Percentiles rank a stretch among this genome's conserved stretches.
Conservation (phyloP, 2,888 invertebrate species). For the Balanococcus diminutus region DNA sequence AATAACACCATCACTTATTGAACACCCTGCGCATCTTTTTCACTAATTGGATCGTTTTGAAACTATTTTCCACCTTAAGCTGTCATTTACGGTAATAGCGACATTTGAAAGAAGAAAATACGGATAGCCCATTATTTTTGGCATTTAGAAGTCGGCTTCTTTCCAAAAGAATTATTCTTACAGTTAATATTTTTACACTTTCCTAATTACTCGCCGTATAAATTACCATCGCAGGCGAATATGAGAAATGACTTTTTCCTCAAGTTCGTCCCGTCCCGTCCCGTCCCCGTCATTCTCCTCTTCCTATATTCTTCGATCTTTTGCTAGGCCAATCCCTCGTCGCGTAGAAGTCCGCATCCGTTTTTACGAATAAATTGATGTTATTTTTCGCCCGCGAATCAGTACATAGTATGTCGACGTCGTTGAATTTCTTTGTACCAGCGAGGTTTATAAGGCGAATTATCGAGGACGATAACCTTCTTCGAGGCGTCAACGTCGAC, state of each 20-base stretch:
- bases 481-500: neutral
- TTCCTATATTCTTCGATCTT: too few relatives aligned
- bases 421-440: neutral
- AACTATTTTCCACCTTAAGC: conserved; percentile 44
- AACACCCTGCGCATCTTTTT: conserved; percentile 26
- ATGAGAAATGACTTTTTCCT: conserved; percentile 19
- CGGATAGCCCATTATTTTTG: conserved; percentile 33
- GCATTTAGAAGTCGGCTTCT: conserved; percentile 42
- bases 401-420: neutral
- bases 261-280: neutral
- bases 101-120: conserved; percentile 26
- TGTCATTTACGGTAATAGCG: conserved; percentile 48
- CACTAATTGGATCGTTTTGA: conserved; percentile 44
- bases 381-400: neutral
- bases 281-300: too few relatives aligned
- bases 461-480: conserved; percentile 12
- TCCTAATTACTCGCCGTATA: conserved; percentile 45
- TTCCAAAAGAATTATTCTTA: conserved; percentile 26
- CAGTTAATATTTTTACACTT: conserved; percentile 49
- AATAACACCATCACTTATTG: conserved; percentile 5
- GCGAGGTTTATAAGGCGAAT: neutral
- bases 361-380: neutral
- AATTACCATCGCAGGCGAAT: conserved; percentile 39
- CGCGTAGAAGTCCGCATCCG: neutral
- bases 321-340: neutral